Percentiles rank a stretch among this genome's conserved stretches.
Evolutionary conservation across 2,113 vertebrate species (phyloP).

Genomic region (Gobiocypris rarus): DNA sequence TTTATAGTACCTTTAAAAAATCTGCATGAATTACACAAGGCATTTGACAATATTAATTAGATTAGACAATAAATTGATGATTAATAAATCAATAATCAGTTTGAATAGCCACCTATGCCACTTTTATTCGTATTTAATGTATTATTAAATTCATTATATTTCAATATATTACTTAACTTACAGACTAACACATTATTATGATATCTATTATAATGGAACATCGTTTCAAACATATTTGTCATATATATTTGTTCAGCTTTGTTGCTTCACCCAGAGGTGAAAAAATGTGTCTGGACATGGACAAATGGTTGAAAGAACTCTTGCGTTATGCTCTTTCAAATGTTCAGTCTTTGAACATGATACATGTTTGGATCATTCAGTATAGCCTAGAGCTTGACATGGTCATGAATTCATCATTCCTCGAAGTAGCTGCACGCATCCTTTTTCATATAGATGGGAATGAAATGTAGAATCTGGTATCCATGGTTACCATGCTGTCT

Average conservation of each 20-base stretch:
- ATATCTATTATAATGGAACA: background rate
- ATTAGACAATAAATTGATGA: too few species aligned
- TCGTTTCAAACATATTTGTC: background rate
- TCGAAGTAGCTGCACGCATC: background rate
- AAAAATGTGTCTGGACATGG: background rate
- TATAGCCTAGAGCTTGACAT: slow-evolving; percentile 11
- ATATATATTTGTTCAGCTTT: background rate
- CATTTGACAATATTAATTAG: too few species aligned
- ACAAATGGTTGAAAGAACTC: slow-evolving; percentile 5
- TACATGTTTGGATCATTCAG: slow-evolving; percentile 18
- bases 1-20: too few species aligned
- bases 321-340: slow-evolving; percentile 16
- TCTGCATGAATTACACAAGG: too few species aligned
- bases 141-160: background rate
- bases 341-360: background rate
- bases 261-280: background rate
- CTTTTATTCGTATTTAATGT: background rate
- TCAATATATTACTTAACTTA: background rate
- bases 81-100: background rate
- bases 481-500: slow-evolving; percentile 31
- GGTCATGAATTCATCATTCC: background rate
- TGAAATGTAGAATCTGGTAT: slow-evolving; percentile 9
- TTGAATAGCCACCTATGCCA: background rate
- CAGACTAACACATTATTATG: background rate
- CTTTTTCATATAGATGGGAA: slow-evolving; percentile 15